A percentile compares a stretch with the other conserved stretches of the same genome.
phyloP scores from a whole-genome alignment of 1,140 invertebrate species.

The Amphibalanus amphitrite region DNA sequence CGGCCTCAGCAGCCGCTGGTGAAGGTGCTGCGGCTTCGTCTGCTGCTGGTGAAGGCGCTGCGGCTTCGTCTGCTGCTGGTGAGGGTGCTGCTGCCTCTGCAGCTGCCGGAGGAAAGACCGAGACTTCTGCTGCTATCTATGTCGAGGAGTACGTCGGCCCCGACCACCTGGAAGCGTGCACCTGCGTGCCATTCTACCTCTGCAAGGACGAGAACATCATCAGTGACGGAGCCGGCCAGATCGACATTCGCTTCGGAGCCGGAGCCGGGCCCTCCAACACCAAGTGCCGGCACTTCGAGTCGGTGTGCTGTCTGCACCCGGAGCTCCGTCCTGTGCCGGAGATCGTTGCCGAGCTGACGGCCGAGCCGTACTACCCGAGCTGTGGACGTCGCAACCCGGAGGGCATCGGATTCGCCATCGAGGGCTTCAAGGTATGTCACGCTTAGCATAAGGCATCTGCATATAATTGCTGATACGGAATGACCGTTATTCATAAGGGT shows the following conservation, averaged over 20 bases:
- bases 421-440: constrained; percentile 28
- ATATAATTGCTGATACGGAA: too few species aligned
- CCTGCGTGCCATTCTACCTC: neutral
- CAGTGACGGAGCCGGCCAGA: neutral
- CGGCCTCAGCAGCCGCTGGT: neutral
- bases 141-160: neutral
- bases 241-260: neutral
- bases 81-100: too few species aligned
- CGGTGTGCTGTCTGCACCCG: constrained; percentile 24
- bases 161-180: neutral
- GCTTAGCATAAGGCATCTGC: neutral
- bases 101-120: too few species aligned
- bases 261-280: constrained; percentile 3
- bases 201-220: neutral
- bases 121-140: neutral
- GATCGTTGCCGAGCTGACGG: constrained; percentile 5
- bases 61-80: neutral
- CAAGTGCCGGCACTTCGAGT: constrained; percentile 19
- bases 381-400: constrained; percentile 51
- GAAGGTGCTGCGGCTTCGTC: neutral
- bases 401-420: constrained; percentile 49
- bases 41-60: neutral
- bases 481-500: too few species aligned
- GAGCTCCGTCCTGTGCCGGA: constrained; percentile 14
- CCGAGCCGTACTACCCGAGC: constrained; percentile 23